Conservation (phyloP, 2,888 invertebrate genomes). For the Patella caerulea region DNA sequence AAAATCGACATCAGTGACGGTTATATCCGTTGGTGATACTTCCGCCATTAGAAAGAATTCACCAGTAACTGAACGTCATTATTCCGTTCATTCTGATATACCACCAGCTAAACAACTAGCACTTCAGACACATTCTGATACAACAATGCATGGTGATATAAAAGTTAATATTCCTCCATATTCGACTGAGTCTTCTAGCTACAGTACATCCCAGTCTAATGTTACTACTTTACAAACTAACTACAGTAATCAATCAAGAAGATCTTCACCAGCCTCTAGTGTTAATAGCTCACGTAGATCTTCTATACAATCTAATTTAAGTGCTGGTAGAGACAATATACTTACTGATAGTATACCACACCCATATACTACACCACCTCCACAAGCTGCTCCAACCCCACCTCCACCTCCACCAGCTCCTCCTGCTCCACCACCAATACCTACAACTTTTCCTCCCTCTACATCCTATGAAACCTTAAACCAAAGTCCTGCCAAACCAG, state of each 20-base stretch:
- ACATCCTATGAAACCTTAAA: slow-evolving; percentile 21
- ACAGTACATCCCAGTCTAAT: slow-evolving; percentile 24
- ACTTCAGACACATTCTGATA: slow-evolving; percentile 33
- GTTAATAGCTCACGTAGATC: slow-evolving; percentile 36
- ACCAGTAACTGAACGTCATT: slow-evolving; percentile 26
- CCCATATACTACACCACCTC: slow-evolving; percentile 37
- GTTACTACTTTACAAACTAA: neutral
- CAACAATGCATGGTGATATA: slow-evolving; percentile 1
- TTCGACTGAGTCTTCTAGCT: slow-evolving; percentile 48
- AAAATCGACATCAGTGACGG: slow-evolving; percentile 48
- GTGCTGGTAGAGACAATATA: slow-evolving; percentile 22
- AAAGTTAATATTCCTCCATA: slow-evolving; percentile 46
- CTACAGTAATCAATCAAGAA: neutral
- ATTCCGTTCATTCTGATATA: slow-evolving; percentile 34
- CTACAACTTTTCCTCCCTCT: slow-evolving; percentile 26
- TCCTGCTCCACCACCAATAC: slow-evolving; percentile 35
- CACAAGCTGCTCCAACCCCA: slow-evolving; percentile 26
- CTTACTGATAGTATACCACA: slow-evolving; percentile 17
- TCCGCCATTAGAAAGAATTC: slow-evolving; percentile 21
- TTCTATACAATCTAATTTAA: slow-evolving; percentile 36
- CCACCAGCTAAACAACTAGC: slow-evolving; percentile 33
- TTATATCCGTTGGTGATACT: slow-evolving; percentile 54
- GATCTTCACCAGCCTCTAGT: slow-evolving; percentile 29
- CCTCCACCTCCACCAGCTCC: slow-evolving; percentile 29
- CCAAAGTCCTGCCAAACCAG: neutral